A percentile compares a stretch with the other conserved stretches of the same genome.
These are phyloP conservation scores for Amphipyra tragopoginis DNA, from an alignment of 2,888 invertebrate genomes.

Conservation along the genomic window DNA sequence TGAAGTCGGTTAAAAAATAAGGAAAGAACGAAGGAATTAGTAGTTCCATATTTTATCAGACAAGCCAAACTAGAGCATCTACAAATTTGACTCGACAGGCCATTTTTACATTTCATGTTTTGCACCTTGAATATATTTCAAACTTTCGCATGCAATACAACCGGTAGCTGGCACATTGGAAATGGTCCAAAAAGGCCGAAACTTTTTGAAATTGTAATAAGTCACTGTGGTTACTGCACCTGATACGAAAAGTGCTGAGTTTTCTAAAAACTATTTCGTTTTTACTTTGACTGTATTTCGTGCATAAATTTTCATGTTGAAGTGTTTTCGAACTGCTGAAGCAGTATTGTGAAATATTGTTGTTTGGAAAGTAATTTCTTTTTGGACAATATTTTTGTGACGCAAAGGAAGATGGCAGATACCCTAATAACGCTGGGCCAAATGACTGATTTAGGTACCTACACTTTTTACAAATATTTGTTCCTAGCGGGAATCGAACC, in stretches of 20 bases:
- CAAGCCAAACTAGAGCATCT: conserved; percentile 17
- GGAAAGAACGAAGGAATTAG: too few relatives aligned
- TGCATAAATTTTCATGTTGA: conserved; percentile 27
- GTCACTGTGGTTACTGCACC: conserved; percentile 28
- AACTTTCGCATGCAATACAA: conserved; percentile 31
- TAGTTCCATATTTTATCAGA: conserved; percentile 20
- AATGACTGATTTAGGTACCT: too few relatives aligned
- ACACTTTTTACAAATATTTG: too few relatives aligned
- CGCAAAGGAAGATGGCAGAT: too few relatives aligned
- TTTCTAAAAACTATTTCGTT: conserved; percentile 26
- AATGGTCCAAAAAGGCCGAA: conserved; percentile 36
- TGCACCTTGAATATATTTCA: conserved; percentile 35
- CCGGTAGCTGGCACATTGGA: conserved; percentile 27
- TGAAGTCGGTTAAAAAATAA: too few relatives aligned
- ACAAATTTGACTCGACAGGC: conserved; percentile 11
- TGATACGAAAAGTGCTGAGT: conserved; percentile 31
- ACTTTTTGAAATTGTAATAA: conserved; percentile 37
- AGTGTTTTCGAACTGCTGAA: not conserved
- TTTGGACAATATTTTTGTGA: not conserved
- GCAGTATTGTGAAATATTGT: conserved; percentile 3
- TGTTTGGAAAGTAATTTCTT: conserved; percentile 16
- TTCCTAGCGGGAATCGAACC: too few relatives aligned
- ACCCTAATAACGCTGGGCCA: too few relatives aligned
- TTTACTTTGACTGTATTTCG: conserved; percentile 22
- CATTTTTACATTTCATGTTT: conserved; percentile 27